Conservation (phyloP, 2,888 invertebrate genomes). For the Tineola bisselliella region DNA sequence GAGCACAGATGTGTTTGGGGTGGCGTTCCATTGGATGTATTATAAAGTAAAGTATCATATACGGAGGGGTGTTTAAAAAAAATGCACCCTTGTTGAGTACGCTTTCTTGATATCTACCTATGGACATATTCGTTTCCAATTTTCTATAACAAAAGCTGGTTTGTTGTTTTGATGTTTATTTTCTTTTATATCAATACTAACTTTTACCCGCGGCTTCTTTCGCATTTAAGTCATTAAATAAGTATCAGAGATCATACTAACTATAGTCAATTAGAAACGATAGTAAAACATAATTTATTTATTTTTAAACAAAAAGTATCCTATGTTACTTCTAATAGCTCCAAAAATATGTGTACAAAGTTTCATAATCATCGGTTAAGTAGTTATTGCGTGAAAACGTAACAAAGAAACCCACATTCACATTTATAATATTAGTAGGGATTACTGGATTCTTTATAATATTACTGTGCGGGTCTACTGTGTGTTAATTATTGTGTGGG, state of each 20-base stretch:
- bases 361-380: too few relatives aligned
- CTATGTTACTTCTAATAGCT: too few relatives aligned
- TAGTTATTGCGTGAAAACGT: too few relatives aligned
- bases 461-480: constrained; percentile 43
- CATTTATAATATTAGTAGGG: too few relatives aligned
- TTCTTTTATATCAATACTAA: constrained; percentile 22
- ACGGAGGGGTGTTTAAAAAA: constrained; percentile 52
- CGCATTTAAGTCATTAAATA: too few relatives aligned
- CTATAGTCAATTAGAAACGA: too few relatives aligned
- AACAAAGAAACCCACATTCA: too few relatives aligned
- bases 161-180: constrained; percentile 28
- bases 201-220: too few relatives aligned
- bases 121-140: constrained; percentile 54
- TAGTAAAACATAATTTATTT: too few relatives aligned
- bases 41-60: constrained; percentile 62
- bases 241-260: too few relatives aligned
- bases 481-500: background rate
- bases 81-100: constrained; percentile 45
- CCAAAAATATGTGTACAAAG: too few relatives aligned
- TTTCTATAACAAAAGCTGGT: constrained; percentile 60
- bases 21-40: constrained; percentile 49
- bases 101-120: constrained; percentile 55
- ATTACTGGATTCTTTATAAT: constrained; percentile 32
- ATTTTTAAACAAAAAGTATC: too few relatives aligned
- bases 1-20: constrained; percentile 50